Base-by-base conservation (phyloP, 2,113 vertebrate genomes). In the Coracopsis vasa region DNA sequence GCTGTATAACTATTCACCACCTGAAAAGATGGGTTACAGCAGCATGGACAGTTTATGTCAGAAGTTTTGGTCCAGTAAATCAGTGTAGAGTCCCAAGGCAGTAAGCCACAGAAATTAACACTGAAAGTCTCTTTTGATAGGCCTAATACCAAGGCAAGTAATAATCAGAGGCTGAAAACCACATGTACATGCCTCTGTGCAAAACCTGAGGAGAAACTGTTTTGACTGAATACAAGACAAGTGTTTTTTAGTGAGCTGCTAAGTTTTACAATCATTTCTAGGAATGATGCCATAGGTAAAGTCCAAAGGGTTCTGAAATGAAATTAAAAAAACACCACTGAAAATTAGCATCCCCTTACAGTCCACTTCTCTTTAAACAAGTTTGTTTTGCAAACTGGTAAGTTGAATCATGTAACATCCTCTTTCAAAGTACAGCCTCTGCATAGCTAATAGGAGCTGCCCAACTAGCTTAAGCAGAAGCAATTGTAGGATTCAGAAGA, bases 371-470 rank as follows among this genome's bases (percentile, higher is more conserved):
- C 33, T 67, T 20, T 67, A 23, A 70, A 62, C 4, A 41, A 33
- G 10, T 80, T 75, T 78, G 5, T 67, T 71, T 74, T 42, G 6
- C 35, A 16, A 25, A 53, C 20, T 0, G 0, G 1, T 7, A 28
- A 80, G 13, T 4, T 19, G 8, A 87, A 25, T 14, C 23, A 10
- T 0, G 2, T 27, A 71, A 75, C 13, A 51, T 20, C 18, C 21
- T 47, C 33, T 77, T 72, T 41, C 35, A 44, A 77, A 77, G 15
- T 7, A 66, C 3, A 9, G 16, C 13, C 14, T 44, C 47, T 12
- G 8, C 24, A 58, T 5, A 65, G 16, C 15, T 42, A 42, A 41
- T 2, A 56, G 21, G 11, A 95, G 27, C 29, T 75, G 14, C 14
- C 5, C 29, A 65, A 62, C 24, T 2, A 50, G 37, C 24, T 78